A percentile compares a stretch with the other conserved stretches of the same genome.
Conservation (phyloP, 2,797 vertebrate genomes). For the Gymnoscopelus microlampas region DNA sequence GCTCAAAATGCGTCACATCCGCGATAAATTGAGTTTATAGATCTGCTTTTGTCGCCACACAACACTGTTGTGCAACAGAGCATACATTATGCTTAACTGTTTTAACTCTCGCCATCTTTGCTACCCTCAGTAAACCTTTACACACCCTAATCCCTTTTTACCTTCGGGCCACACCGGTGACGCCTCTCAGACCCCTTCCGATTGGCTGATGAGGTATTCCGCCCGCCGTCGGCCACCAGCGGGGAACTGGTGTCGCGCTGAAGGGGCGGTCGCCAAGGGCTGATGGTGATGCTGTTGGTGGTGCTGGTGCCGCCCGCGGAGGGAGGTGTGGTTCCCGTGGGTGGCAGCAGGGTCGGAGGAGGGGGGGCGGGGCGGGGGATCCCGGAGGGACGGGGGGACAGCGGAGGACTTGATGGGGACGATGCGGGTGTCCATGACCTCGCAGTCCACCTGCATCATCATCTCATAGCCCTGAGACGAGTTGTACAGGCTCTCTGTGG, state of each 20-base stretch:
- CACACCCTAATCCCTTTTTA: neutral
- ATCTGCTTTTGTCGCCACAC: too few species aligned
- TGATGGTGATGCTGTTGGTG: constrained; percentile 30
- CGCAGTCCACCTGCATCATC: constrained; percentile 97
- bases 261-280: neutral
- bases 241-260: constrained; percentile 57
- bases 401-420: constrained; percentile 92
- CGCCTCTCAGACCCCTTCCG: constrained; percentile 64
- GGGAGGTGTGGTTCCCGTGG: constrained; percentile 77
- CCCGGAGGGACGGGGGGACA: constrained; percentile 87
- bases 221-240: constrained; percentile 43
- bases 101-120: neutral
- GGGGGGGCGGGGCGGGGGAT: constrained; percentile 66
- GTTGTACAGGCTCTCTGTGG: constrained; percentile 86
- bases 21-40: too few species aligned
- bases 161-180: neutral
- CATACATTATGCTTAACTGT: too few species aligned
- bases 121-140: constrained; percentile 2
- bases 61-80: too few species aligned
- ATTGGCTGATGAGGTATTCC: constrained; percentile 73
- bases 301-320: constrained; percentile 71
- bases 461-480: constrained; percentile 87
- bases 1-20: too few species aligned
- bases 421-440: constrained; percentile 93
- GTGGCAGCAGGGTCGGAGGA: constrained; percentile 55